Evolutionary conservation across 2,797 vertebrate genomes (phyloP), one percentile per base, ranked within the genome.

Genomic region (Carduelis carduelis): DNA sequence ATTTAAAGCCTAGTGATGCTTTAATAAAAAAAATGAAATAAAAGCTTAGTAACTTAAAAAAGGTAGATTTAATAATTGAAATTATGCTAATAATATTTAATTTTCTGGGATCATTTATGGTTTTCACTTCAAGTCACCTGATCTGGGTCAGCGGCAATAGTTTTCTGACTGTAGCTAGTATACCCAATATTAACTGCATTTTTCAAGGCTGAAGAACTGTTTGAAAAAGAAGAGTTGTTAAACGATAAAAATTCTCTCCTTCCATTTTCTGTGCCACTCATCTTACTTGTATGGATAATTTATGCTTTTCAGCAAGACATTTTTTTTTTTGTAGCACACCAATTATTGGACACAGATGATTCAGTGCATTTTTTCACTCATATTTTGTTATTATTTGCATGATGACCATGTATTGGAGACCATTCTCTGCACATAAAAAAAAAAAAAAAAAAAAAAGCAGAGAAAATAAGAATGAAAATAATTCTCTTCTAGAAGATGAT

Each of bases 31-130:
- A 30, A 27, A 49, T 14, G 89, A 84, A 32, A 87, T 84, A 75
- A 34, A 35, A 90, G 14, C 76, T 90, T 59, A 69, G 11, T 78
- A 86, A 87, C 46, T 69, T 87, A 43, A 79, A 96, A 87, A 85
- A 95, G 6, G 18, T 74, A 93, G 21, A 41, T 26, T 79, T 83
- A 56, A 86, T 83, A 34, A 90, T 79, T 83, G 49, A 96, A 70
- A 24, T 34, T 22, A 9, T 92, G 60, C 14, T 70, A 96, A 77
- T 55, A 93, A 41, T 63, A 11, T 92, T 70, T 68, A 66, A n/a
- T 90, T 95, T 95, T 95, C 74, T 93, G 47, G 35, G 65, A 49
- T 55, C 5, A 9, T 72, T 82, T 85, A 24, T 9, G 2, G 2
- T 71, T 24, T 68, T 16, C 4, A 13, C 7, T 66, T 78, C 24